A percentile compares a stretch with the other conserved stretches of the same genome.
These are phyloP conservation scores for Nipponia nippon DNA, from an alignment of 2,113 vertebrate genomes.

Conservation along the genomic window DNA sequence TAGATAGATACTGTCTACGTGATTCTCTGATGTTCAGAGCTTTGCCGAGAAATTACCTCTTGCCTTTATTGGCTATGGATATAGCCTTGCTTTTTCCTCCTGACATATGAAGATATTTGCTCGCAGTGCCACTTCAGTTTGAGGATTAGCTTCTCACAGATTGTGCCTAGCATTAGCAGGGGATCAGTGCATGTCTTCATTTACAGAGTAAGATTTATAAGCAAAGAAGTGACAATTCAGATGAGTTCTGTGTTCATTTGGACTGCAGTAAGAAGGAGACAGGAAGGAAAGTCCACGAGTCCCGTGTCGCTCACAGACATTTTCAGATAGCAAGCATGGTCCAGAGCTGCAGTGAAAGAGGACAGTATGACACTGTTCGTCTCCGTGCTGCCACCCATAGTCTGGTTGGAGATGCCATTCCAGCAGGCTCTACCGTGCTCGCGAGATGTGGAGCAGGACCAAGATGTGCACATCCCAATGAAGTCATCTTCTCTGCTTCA, in stretches of 20 bases:
- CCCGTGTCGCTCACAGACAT: too few species aligned
- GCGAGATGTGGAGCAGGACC: rapidly evolving
- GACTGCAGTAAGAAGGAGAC: background rate
- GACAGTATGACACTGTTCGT: background rate
- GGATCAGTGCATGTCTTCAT: background rate
- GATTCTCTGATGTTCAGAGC: background rate
- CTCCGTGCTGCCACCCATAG: background rate
- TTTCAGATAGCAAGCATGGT: background rate
- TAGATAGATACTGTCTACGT: rapidly evolving
- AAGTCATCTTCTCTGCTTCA: background rate
- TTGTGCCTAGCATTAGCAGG: background rate
- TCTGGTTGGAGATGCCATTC: background rate
- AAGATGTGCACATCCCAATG: rapidly evolving
- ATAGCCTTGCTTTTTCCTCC: background rate
- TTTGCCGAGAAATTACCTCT: background rate
- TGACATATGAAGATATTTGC: background rate
- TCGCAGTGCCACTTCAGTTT: background rate
- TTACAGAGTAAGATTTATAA: background rate
- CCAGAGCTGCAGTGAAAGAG: background rate
- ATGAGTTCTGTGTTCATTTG: background rate
- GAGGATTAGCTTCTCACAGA: background rate
- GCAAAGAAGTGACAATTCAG: background rate
- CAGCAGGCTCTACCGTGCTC: rapidly evolving
- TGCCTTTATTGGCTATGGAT: background rate
- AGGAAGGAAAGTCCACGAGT: background rate